Conservation (phyloP, 2,113 vertebrate species). For the Mus pahari region DNA sequence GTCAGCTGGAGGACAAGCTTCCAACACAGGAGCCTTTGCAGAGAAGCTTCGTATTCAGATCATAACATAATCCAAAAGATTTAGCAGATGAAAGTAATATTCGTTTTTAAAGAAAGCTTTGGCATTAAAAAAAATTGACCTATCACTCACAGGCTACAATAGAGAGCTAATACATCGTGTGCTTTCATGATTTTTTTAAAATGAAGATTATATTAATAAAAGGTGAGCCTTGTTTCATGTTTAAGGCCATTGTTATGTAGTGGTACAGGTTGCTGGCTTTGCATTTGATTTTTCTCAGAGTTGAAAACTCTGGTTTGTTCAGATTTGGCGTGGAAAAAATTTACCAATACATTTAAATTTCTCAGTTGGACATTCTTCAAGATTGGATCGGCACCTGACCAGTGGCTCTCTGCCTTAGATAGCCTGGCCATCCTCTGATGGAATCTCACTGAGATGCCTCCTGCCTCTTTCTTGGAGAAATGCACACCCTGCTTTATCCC, state of each 20-base stretch:
- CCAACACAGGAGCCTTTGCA: not conserved
- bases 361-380: not conserved
- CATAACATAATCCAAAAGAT: not conserved
- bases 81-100: not conserved
- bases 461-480: not conserved
- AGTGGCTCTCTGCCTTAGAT: not conserved
- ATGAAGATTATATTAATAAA: not conserved
- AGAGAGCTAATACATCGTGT: not conserved
- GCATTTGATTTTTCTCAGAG: not conserved
- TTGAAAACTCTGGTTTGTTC: not conserved
- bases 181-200: not conserved
- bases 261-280: not conserved
- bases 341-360: not conserved
- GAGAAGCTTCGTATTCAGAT: not conserved
- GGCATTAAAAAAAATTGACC: not conserved
- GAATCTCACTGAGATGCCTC: not conserved
- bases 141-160: not conserved
- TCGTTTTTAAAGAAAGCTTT: not conserved
- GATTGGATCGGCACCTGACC: not conserved
- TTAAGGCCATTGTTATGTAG: not conserved
- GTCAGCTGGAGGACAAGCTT: not conserved
- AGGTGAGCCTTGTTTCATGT: not conserved
- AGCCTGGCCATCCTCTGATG: not conserved
- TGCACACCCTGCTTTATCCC: not conserved
- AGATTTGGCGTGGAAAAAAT: not conserved